Evolutionary conservation across 2,797 vertebrate species (phyloP).

Genomic region (Aulostomus chinensis): DNA sequence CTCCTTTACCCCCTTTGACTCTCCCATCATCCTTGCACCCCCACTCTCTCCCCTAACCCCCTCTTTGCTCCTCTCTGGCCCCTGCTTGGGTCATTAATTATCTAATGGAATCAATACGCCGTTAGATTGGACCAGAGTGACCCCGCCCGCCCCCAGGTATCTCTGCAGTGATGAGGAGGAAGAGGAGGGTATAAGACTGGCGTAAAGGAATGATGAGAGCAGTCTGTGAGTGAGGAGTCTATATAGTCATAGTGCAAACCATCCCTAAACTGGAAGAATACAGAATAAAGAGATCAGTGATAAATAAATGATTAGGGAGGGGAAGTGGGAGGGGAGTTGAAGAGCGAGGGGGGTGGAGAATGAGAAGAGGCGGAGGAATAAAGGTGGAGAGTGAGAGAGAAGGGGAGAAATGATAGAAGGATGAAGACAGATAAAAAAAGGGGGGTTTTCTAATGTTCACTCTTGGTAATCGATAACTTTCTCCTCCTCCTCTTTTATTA

Average conservation of each 20-base stretch:
- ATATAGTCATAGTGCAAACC: constrained; percentile 24
- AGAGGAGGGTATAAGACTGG: constrained; percentile 48
- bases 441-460: constrained; percentile 70
- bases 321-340: constrained; percentile 32
- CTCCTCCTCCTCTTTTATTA: constrained; percentile 72
- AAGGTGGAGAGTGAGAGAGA: constrained; percentile 23
- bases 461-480: constrained; percentile 71
- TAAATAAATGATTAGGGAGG: constrained; percentile 73
- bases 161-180: constrained; percentile 64
- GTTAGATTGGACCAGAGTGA: constrained; percentile 83
- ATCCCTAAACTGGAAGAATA: constrained; percentile 61
- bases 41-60: constrained; percentile 37
- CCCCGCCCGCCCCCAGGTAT: constrained; percentile 76
- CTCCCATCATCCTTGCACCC: constrained; percentile 34
- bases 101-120: constrained; percentile 84
- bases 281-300: constrained; percentile 66
- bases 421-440: constrained; percentile 50
- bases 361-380: constrained; percentile 48
- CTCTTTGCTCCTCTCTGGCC: constrained; percentile 66
- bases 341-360: constrained; percentile 44
- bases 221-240: constrained; percentile 24
- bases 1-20: constrained; percentile 18
- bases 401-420: constrained; percentile 53
- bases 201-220: constrained; percentile 60
- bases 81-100: constrained; percentile 82